Conservation (phyloP, 2,113 vertebrate genomes). For the Oryzias melastigma region DNA sequence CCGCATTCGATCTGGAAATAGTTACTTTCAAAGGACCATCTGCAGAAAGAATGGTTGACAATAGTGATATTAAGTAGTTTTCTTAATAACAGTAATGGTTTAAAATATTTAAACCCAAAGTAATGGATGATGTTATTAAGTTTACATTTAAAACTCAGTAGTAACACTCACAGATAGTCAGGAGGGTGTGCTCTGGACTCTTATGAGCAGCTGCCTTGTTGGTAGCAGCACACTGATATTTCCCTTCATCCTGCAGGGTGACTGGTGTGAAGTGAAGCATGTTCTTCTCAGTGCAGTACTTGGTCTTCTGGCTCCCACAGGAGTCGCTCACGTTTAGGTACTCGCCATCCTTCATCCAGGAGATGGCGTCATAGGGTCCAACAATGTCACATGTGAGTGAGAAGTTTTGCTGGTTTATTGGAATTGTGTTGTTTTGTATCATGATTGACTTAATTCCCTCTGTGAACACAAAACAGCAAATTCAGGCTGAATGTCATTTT, state of each 20-base stretch:
- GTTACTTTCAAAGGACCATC: slow-evolving; percentile 59
- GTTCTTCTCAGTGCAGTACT: slow-evolving; percentile 30
- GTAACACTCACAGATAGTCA: slow-evolving; percentile 70
- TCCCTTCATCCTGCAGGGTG: slow-evolving; percentile 38
- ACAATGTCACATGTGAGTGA: slow-evolving; percentile 61
- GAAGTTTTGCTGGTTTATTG: slow-evolving; percentile 49
- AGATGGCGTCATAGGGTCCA: slow-evolving; percentile 47
- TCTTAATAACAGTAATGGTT: background rate
- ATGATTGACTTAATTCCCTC: slow-evolving; percentile 53
- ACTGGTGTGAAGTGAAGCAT: slow-evolving; percentile 57
- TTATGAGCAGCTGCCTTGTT: slow-evolving; percentile 23
- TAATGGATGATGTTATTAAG: too few species aligned
- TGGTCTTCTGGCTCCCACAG: background rate
- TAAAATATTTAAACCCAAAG: too few species aligned
- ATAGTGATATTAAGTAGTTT: background rate
- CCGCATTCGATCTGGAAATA: slow-evolving; percentile 25
- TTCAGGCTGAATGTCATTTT: background rate
- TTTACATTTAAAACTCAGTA: too few species aligned
- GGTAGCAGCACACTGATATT: slow-evolving; percentile 62
- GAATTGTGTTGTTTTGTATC: slow-evolving; percentile 33
- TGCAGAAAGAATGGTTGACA: slow-evolving; percentile 16
- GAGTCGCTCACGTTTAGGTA: slow-evolving; percentile 3
- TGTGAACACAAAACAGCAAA: slow-evolving; percentile 27
- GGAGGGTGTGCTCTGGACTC: slow-evolving; percentile 47
- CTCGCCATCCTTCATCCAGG: slow-evolving; percentile 58